phyloP scores from a whole-genome alignment of 2,888 invertebrate species.

The Aethes cnicana region DNA sequence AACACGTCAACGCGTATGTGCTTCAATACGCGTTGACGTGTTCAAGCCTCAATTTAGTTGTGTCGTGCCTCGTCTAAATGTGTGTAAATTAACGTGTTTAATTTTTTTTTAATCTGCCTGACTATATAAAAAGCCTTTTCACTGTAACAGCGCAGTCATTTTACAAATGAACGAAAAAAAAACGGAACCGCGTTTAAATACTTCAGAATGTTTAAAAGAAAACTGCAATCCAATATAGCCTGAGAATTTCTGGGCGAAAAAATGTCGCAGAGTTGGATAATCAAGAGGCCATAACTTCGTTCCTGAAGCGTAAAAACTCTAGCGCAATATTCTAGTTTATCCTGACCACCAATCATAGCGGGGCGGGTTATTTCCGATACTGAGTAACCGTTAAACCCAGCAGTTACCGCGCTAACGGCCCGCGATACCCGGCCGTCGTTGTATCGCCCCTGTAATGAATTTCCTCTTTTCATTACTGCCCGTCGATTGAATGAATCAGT shows the following conservation, averaged over 20 bases:
- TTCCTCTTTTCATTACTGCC: conserved; percentile 60
- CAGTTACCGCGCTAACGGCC: conserved; percentile 56
- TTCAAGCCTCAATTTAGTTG: too few relatives aligned
- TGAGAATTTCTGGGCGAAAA: conserved; percentile 23
- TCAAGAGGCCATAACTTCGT: conserved; percentile 30
- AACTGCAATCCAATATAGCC: conserved; percentile 28
- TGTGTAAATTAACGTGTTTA: too few relatives aligned
- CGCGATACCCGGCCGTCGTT: conserved; percentile 48
- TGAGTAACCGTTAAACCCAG: conserved; percentile 57
- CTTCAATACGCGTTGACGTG: too few relatives aligned
- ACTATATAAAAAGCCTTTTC: too few relatives aligned
- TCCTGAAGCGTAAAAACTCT: conserved; percentile 30
- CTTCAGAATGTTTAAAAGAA: conserved; percentile 12
- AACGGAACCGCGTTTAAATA: conserved; percentile 20
- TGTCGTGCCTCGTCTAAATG: too few relatives aligned
- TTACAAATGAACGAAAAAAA: too few relatives aligned
- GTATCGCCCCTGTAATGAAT: conserved; percentile 60
- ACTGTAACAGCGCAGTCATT: too few relatives aligned
- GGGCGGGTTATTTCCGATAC: conserved; percentile 66
- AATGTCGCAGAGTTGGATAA: conserved; percentile 27
- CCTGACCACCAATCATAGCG: conserved; percentile 65
- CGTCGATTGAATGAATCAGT: too few relatives aligned
- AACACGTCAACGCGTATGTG: too few relatives aligned
- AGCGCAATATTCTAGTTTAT: conserved; percentile 45
- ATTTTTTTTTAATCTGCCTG: too few relatives aligned